Conservation (phyloP, 1,140 invertebrate species). For the Notospermus geniculatus region DNA sequence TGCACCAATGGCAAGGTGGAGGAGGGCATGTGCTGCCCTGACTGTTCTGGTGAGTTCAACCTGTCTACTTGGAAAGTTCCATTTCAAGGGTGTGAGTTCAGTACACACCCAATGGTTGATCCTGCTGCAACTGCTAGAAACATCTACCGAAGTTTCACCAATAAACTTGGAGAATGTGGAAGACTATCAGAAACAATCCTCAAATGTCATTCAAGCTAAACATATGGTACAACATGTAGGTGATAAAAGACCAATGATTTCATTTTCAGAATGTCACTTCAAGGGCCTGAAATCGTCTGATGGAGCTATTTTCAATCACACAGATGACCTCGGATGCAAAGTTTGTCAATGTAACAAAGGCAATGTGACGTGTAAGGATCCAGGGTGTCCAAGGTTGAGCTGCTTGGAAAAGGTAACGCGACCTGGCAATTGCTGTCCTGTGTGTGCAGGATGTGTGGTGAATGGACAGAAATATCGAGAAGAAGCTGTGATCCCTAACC, state of each 20-base stretch:
- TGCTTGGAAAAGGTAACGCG: conserved; percentile 35
- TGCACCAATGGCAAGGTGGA: conserved; percentile 36
- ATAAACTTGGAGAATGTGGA: too few species aligned
- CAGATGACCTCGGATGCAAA: conserved; percentile 31
- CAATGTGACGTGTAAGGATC: conserved; percentile 34
- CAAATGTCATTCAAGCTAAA: too few species aligned
- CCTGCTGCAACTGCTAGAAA: too few species aligned
- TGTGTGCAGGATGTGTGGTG: conserved; percentile 44
- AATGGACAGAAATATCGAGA: conserved; percentile 33
- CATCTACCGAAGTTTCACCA: too few species aligned
- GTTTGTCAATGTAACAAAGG: conserved; percentile 42
- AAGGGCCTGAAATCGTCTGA: conserved; percentile 33
- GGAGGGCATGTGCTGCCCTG: conserved; percentile 35
- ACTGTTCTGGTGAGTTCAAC: conserved; percentile 40
- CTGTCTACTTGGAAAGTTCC: too few species aligned
- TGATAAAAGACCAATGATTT: not conserved
- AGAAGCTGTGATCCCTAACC: conserved; percentile 35
- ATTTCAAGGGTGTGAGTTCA: too few species aligned
- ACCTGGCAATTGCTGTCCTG: conserved; percentile 41
- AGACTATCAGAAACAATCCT: too few species aligned
- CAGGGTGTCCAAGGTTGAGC: conserved; percentile 31
- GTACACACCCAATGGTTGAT: too few species aligned
- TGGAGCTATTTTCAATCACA: conserved; percentile 29
- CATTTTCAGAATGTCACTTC: conserved; percentile 37
- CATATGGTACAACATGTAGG: too few species aligned